Evolutionary conservation across 35 echinoderm and acorn worm genomes (phyloP), one percentile per base, ranked within the genome.

Genomic region (Holothuria glaberrima): DNA sequence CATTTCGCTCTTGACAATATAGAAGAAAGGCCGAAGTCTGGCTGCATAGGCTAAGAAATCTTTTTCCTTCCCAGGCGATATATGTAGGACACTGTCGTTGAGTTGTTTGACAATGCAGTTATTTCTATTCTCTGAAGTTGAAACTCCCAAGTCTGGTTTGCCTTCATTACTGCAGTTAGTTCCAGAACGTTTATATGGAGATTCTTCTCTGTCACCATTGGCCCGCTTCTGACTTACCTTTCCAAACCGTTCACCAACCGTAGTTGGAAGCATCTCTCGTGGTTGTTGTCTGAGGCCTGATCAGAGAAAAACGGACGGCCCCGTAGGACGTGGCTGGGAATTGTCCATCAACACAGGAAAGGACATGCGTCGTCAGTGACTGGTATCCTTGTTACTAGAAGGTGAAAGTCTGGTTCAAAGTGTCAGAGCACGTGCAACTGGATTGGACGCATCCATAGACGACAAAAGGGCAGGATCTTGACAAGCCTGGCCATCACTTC

Each of bases 81-180:
- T 60, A 87, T 87, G 63, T 87, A 87, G 16, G 64, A 30, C 25
- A 87, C 85, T 3, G 41, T n/a, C 19, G 62, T 44, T 0, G 58
- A 10, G 9, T 78, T 78, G 74, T 78, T 30, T 13, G 74, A 30
- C 0, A 34, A 18, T 9, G 38, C 31, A 1, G 44, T 38, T 1
- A 78, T 19, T 34, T 33, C 7, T 0, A 4, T 12, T 0, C 22
- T 16, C 12, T 30, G 0, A 2, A 78, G 31, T 1, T 45, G 74
- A 1, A 3, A 9, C 12, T n/a, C 21, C 5, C 30, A 78, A 7
- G 21, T 25, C 33, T n/a, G 6, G 31, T 44, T n/a, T 1, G 74
- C 74, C 74, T 30, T 38, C 3, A n/a, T 3, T 0, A 78, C 74
- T 2, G 74, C 74, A 9, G n/a, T 34, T 30, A 48, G 30, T 48